Evolutionary conservation across 2,113 vertebrate species (phyloP).

Genomic region (Chlorodrepanis virens): DNA sequence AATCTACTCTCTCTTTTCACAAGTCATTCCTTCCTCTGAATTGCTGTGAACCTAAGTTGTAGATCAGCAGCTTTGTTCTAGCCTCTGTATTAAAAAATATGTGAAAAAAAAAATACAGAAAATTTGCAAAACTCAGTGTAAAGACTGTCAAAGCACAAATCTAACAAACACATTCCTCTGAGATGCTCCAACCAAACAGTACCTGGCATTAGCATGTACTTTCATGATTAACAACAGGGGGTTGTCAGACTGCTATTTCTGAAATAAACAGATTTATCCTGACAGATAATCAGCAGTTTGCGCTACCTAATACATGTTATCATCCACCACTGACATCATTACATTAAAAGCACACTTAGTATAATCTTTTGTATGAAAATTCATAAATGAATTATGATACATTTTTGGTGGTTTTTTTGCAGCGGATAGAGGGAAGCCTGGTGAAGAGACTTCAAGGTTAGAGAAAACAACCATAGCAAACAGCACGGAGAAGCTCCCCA

Average conservation of each 20-base stretch:
- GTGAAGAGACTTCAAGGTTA: neutral
- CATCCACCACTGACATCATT: conserved; percentile 74
- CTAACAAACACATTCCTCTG: conserved; percentile 33
- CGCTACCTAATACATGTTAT: conserved; percentile 74
- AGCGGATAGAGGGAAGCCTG: neutral
- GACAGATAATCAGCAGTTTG: conserved; percentile 78
- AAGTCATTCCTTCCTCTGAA: conserved; percentile 11
- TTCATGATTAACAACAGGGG: conserved; percentile 71
- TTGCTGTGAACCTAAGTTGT: neutral
- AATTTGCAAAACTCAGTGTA: neutral
- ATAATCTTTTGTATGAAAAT: conserved; percentile 68
- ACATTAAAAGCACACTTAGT: conserved; percentile 76
- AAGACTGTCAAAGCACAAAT: conserved; percentile 46
- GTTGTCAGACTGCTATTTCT: conserved; percentile 69
- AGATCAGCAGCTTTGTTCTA: neutral
- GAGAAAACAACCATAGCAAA: conserved; percentile 11
- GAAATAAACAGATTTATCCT: conserved; percentile 78
- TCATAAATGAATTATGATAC: neutral
- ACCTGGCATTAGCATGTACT: conserved; percentile 65
- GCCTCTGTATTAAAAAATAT: neutral
- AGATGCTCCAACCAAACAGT: conserved; percentile 50
- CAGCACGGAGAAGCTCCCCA: neutral
- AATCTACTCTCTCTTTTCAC: conserved; percentile 56
- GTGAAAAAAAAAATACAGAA: neutral
- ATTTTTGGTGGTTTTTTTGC: neutral